Base-by-base conservation (phyloP, 2,113 vertebrate genomes). In the Galeopterus variegatus region DNA sequence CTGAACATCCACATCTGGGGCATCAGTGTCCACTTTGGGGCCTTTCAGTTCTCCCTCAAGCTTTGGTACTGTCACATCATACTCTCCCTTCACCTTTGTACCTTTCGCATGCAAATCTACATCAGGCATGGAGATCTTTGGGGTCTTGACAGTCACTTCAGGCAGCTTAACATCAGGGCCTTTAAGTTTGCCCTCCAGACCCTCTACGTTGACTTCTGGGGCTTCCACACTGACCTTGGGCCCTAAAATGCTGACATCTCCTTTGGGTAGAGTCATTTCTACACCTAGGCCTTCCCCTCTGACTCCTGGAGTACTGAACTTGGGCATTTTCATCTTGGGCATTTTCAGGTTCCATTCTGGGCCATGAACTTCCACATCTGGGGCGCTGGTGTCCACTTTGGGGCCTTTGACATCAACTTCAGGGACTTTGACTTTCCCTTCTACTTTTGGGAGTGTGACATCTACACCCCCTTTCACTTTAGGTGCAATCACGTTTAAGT, bases 271-370 rank as follows among this genome's bases (percentile, higher is more conserved):
- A 56, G 54, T 79, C 45, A 98, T 24, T 0, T 97, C 94, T 21
- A 98, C 24, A 0, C 88, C 93, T 3, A 92, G 82, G 1, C 69
- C 96, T 50, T 98, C 98, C 5, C 97, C 97, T 97, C 96, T 94
- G 45, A 97, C 7, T 13, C 97, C 97, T 3, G 98, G 96, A 5
- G 48, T 31, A 0, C 88, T 88, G 62, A 98, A 88, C 86, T 97
- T 96, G 0, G 98, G 98, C 96, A 93, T 56, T 54, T 97, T 97
- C 45, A 98, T 93, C 67, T 67, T 96, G 96, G 99, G 98, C 67
- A 98, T 97, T 23, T 98, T 97, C 86, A 98, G 70, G 58, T 98
- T 89, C 92, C 98, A 95, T 21, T 97, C 97, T 24, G 97, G 98
- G 24, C 95, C 96, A 41, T 98, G 95, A 26, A 97, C 45, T 0